phyloP scores from a whole-genome alignment of 2,113 vertebrate species.

The Aldabrachelys gigantea region DNA sequence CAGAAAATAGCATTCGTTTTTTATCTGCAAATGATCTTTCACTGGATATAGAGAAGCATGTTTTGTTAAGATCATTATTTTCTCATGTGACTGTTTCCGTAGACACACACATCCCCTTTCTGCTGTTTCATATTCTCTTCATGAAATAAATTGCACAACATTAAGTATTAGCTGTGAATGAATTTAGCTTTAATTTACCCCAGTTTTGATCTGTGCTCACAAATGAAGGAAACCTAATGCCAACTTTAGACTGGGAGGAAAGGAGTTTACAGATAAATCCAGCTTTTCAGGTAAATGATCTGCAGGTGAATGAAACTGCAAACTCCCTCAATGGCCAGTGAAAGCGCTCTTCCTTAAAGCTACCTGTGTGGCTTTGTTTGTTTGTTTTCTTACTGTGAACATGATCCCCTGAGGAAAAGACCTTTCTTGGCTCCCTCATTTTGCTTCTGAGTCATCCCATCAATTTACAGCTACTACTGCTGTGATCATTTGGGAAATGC shows the following conservation, averaged over 20 bases:
- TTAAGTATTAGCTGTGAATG: not conserved
- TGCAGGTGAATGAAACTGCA: not conserved
- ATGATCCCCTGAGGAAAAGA: not conserved
- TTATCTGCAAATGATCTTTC: not conserved
- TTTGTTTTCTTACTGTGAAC: not conserved
- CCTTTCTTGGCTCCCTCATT: not conserved
- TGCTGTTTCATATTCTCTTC: not conserved
- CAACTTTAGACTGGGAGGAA: constrained; percentile 5
- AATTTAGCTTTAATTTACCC: constrained; percentile 21
- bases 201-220: not conserved
- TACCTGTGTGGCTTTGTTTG: not conserved
- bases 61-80: not conserved
- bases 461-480: not conserved
- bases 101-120: not conserved
- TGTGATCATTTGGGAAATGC: not conserved
- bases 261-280: not conserved
- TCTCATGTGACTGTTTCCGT: not conserved
- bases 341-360: not conserved
- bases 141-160: not conserved
- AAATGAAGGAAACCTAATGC: constrained; percentile 23
- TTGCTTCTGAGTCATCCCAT: not conserved
- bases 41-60: not conserved
- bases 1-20: not conserved
- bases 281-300: not conserved
- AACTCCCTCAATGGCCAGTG: not conserved